Evolutionary conservation across 2,797 vertebrate genomes (phyloP).

Genomic region (Mormyrus hasselquistii): DNA sequence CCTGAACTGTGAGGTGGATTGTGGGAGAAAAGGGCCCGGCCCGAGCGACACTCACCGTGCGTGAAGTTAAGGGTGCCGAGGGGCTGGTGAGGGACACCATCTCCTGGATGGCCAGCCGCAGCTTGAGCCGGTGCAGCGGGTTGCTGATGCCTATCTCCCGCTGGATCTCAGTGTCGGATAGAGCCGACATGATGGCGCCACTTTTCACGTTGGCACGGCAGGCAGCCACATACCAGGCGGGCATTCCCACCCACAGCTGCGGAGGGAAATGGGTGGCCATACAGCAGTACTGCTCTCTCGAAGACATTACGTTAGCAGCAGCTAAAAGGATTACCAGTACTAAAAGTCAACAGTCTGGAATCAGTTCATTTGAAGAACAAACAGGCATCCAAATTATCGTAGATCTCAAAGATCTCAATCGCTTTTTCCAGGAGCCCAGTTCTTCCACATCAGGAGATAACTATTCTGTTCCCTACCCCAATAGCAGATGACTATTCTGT

Average conservation of each 20-base stretch:
- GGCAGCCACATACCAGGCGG: slow-evolving; percentile 92
- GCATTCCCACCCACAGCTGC: slow-evolving; percentile 97
- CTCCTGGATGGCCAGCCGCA: slow-evolving; percentile 91
- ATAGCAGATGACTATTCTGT: background rate
- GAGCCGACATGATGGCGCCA: slow-evolving; percentile 90
- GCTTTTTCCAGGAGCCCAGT: background rate
- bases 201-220: slow-evolving; percentile 96
- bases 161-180: slow-evolving; percentile 96
- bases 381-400: background rate
- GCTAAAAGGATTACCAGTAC: background rate
- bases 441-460: background rate
- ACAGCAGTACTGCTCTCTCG: background rate
- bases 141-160: slow-evolving; percentile 95
- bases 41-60: slow-evolving; percentile 65
- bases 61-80: slow-evolving; percentile 85
- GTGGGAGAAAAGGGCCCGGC: background rate
- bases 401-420: background rate
- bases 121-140: slow-evolving; percentile 85
- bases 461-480: background rate
- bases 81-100: slow-evolving; percentile 97
- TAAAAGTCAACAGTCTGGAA: slow-evolving; percentile 20
- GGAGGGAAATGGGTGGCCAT: slow-evolving; percentile 5
- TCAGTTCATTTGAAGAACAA: background rate
- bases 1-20: background rate
- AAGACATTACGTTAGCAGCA: background rate